Base-by-base conservation (phyloP, 2,888 invertebrate genomes). In the Drosophila kuntzei region DNA sequence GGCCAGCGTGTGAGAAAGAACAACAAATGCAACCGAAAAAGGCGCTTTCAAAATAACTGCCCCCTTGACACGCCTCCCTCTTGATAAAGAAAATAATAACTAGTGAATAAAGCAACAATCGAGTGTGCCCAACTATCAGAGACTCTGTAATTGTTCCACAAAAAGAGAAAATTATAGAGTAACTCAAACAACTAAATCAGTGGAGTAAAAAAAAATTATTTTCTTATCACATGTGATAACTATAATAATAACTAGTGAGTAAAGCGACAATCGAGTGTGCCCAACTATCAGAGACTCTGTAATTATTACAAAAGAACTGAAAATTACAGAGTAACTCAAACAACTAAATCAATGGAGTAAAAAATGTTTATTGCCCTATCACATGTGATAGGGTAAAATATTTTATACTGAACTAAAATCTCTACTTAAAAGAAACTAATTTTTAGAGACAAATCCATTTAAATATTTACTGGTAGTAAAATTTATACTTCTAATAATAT, bases 41-140 rank as follows among this genome's bases (percentile, higher is more conserved):
- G 74, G 83, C 77, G 80, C 81, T 80, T 80, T 80, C 79, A 53
- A 65, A 80, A 78, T 69, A 77, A 79, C 79, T 79, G 79, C 70
- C 39, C 16, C 49, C 20, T 9, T 16, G 50, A 62, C 84, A 76
- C 80, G 73, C 77, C 53, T 20, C 8, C 20, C 18, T 4, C 27
- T 53, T 29, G 29, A 50, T 20, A 37, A 46, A 16, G 46, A 14
- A 36, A 36, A 36, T 14, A 36, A 36, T 14, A 36, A 36, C 14
- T 14, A 36, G 8, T 8, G 8, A 16, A n/a, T 8, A 9, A 36
- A 0, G 0, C 14, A 8, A 9, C 3, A 36, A 14, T 16, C 3
- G 14, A 36, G 14, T 8, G 14, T 8, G 14, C 7, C 0, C 14
- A 8, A 8, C 36, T 36, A 7, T 9, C 0, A 16, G 8, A 8